Percentiles rank a stretch among this genome's conserved stretches.
Conservation (phyloP, 2,113 vertebrate species). For the Tachuris rubrigastra region DNA sequence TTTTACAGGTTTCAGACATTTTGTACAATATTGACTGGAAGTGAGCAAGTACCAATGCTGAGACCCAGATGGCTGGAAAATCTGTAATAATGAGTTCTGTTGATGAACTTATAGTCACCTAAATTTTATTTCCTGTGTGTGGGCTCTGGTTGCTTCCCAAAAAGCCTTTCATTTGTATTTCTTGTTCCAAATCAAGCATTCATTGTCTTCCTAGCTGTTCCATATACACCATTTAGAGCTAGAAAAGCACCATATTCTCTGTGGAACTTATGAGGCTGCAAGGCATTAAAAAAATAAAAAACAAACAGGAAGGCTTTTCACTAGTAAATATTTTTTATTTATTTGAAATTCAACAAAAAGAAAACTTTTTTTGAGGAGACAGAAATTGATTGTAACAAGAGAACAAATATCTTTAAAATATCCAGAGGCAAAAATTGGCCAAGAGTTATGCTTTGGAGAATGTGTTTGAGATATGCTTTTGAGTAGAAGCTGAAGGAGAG, state of each 20-base stretch:
- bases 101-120: neutral
- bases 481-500: neutral
- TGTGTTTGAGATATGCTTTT: neutral
- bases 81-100: neutral
- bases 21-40: neutral
- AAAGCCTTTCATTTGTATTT: neutral
- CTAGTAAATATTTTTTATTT: neutral
- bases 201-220: neutral
- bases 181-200: neutral
- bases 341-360: neutral
- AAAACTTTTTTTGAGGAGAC: neutral
- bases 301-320: rapidly evolving
- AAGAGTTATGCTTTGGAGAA: rapidly evolving
- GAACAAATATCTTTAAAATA: neutral
- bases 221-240: neutral
- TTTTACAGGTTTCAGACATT: neutral
- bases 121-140: neutral
- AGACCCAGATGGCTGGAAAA: neutral
- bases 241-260: neutral
- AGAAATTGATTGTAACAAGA: neutral
- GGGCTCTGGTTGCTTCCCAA: neutral
- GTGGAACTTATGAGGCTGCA: neutral
- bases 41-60: neutral
- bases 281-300: neutral
- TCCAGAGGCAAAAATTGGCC: neutral